These are phyloP conservation scores for Sternotherus odoratus DNA, from an alignment of 2,797 vertebrate genomes.

Conservation along the genomic window DNA sequence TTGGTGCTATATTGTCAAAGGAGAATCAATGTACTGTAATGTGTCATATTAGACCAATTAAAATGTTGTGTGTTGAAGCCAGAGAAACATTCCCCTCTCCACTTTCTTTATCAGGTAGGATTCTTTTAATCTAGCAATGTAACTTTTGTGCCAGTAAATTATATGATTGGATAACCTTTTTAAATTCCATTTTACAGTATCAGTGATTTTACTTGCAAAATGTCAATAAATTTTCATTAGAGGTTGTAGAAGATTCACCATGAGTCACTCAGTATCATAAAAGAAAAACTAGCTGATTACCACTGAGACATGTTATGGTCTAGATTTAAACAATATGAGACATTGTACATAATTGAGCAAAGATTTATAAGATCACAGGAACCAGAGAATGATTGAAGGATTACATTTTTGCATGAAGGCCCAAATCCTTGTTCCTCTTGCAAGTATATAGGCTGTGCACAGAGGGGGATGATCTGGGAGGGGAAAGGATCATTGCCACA, in stretches of 20 bases:
- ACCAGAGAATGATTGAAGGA: not conserved
- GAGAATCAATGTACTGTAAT: not conserved
- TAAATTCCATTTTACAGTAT: not conserved
- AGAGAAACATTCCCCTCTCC: not conserved
- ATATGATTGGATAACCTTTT: not conserved
- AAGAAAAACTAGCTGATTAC: not conserved
- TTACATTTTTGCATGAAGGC: not conserved
- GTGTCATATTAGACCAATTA: not conserved
- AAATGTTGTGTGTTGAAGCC: not conserved
- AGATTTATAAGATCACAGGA: not conserved
- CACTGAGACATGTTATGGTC: not conserved
- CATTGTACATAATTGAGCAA: not conserved
- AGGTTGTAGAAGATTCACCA: not conserved
- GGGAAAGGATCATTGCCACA: not conserved
- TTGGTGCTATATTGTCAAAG: not conserved
- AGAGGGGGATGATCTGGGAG: not conserved
- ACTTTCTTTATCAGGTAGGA: not conserved
- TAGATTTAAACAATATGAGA: not conserved
- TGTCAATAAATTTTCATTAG: not conserved
- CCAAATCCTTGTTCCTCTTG: not conserved
- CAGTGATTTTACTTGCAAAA: not conserved
- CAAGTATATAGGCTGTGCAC: not conserved
- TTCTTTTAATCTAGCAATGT: not conserved
- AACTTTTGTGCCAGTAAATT: constrained; percentile 12
- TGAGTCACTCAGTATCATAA: not conserved